Conservation (phyloP, 2,888 invertebrate genomes). For the Drosophila siamana region DNA sequence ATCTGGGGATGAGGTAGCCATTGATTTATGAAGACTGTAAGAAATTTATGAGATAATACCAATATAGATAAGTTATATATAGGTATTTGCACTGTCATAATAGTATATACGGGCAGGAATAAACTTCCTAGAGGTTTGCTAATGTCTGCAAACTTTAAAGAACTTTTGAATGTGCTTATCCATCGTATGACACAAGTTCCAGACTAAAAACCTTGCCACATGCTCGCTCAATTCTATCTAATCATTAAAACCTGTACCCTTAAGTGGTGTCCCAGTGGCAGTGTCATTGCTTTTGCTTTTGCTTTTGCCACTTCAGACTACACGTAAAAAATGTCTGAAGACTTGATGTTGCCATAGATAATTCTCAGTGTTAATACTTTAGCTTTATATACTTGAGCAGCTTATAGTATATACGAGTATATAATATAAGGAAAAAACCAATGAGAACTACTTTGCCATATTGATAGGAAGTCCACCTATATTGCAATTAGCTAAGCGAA, state of each 20-base stretch:
- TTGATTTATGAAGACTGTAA: slow-evolving; percentile 30
- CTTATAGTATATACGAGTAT: background rate
- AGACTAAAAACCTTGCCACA: slow-evolving; percentile 38
- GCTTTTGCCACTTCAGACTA: slow-evolving; percentile 38
- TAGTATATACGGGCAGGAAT: background rate
- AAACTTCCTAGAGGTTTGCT: slow-evolving; percentile 4
- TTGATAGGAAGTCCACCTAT: slow-evolving; percentile 16
- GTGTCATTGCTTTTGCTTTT: slow-evolving; percentile 3
- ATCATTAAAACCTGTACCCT: slow-evolving; percentile 44
- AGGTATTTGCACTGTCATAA: background rate
- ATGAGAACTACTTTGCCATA: slow-evolving; percentile 14
- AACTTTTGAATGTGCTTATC: slow-evolving; percentile 24
- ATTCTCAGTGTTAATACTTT: slow-evolving; percentile 8
- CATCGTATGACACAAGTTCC: slow-evolving; percentile 20
- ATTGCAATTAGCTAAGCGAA: background rate
- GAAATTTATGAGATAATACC: slow-evolving; percentile 27
- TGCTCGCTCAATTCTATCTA: slow-evolving; percentile 58
- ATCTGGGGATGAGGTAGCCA: slow-evolving; percentile 38
- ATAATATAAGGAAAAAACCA: slow-evolving; percentile 5
- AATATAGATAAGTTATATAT: slow-evolving; percentile 21
- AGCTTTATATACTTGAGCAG: slow-evolving; percentile 5
- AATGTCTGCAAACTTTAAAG: slow-evolving; percentile 6
- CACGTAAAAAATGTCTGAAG: slow-evolving; percentile 39
- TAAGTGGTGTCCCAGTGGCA: slow-evolving; percentile 46
- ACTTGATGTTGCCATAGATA: slow-evolving; percentile 43